A percentile compares a stretch with the other conserved stretches of the same genome.
Evolutionary conservation across 2,113 vertebrate species (phyloP).

Genomic region (Taurulus bubalis): DNA sequence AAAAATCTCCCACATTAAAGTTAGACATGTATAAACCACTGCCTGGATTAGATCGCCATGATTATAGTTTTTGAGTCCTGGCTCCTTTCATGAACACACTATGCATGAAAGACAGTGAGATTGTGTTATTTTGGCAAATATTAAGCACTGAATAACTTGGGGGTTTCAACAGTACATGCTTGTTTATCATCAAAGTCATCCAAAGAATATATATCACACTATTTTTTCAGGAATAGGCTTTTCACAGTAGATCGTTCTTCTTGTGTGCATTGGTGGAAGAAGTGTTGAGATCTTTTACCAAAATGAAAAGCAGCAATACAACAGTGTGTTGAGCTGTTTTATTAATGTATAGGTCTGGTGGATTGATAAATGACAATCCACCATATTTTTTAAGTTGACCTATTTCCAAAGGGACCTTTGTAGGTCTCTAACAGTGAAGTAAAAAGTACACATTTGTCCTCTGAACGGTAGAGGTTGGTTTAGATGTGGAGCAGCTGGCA

Average conservation of each 20-base stretch:
- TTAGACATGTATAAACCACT: neutral
- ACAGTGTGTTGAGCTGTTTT: neutral
- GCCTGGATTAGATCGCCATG: neutral
- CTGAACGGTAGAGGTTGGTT: neutral
- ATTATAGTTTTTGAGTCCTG: neutral
- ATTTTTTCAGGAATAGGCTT: neutral
- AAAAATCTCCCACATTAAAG: neutral
- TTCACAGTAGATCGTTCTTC: neutral
- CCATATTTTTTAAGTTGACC: neutral
- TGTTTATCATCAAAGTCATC: neutral
- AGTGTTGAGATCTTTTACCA: neutral
- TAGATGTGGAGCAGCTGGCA: neutral
- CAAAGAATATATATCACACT: neutral
- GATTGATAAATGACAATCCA: neutral
- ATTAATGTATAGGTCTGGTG: neutral
- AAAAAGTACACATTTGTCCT: neutral
- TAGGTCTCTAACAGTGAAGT: neutral
- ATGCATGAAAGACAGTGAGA: neutral
- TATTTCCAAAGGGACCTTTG: neutral
- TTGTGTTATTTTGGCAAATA: neutral
- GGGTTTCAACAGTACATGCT: neutral
- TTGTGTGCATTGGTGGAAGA: neutral
- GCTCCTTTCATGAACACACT: neutral
- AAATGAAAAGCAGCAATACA: neutral
- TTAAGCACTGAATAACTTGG: neutral